Conservation (phyloP, 2,888 invertebrate species). For the Caenorhabditis sulstoni region DNA sequence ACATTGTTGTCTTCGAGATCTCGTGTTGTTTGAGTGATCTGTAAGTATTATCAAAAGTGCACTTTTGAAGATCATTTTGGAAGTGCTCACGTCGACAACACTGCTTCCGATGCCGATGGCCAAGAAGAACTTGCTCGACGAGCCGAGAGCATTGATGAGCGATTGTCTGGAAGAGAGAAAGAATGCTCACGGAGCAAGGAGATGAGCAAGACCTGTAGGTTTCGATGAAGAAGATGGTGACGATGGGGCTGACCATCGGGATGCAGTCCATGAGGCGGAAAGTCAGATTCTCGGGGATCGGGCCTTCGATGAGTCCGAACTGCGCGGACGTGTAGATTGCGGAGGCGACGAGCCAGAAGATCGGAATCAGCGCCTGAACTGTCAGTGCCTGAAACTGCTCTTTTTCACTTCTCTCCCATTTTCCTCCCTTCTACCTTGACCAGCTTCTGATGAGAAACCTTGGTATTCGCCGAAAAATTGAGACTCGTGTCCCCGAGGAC, state of each 20-base stretch:
- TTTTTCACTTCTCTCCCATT: no score
- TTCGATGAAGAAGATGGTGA: slow-evolving; percentile 27
- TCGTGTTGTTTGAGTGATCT: slow-evolving; percentile 1
- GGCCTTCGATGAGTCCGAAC: slow-evolving; percentile 46
- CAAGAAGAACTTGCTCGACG: slow-evolving; percentile 12
- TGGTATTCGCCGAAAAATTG: slow-evolving; percentile 32
- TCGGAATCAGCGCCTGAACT: slow-evolving; percentile 51
- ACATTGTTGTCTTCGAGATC: not conserved
- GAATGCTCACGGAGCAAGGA: not conserved
- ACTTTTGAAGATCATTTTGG: not conserved
- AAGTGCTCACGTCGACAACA: slow-evolving; percentile 39
- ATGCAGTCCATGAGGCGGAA: slow-evolving; percentile 54
- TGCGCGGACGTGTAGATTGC: slow-evolving; percentile 34
- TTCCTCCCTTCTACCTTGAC: slow-evolving; percentile 12
- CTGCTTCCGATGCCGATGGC: slow-evolving; percentile 16
- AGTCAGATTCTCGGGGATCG: slow-evolving; percentile 48
- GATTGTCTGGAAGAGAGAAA: slow-evolving; percentile 23
- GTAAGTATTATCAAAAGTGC: not conserved
- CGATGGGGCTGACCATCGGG: slow-evolving; percentile 42
- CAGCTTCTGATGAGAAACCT: slow-evolving; percentile 40
- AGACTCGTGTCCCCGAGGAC: slow-evolving; percentile 28
- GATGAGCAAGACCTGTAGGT: slow-evolving; percentile 27
- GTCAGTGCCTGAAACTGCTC: slow-evolving; percentile 35
- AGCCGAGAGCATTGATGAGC: not conserved
- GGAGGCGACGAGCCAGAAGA: slow-evolving; percentile 49